These are phyloP conservation scores for Trisateles emortualis DNA, from an alignment of 2,888 invertebrate genomes.

Conservation along the genomic window DNA sequence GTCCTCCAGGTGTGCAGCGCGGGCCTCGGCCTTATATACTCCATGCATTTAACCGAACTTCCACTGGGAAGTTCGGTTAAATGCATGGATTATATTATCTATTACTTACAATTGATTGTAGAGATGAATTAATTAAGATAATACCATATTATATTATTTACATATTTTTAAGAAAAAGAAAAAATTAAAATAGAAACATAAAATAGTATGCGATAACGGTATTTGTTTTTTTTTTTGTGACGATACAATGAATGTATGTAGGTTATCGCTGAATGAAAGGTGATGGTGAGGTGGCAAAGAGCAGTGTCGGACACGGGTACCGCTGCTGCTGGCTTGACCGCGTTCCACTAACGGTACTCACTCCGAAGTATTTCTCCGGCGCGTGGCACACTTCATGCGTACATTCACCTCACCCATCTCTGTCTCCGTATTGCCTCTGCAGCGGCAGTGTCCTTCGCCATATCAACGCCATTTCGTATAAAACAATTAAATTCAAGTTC, in stretches of 20 bases:
- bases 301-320: slow-evolving; percentile 68
- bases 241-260: slow-evolving; percentile 17
- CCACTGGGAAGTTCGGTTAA: too few species aligned
- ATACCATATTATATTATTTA: too few species aligned
- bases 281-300: slow-evolving; percentile 58
- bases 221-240: background rate
- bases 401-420: slow-evolving; percentile 83
- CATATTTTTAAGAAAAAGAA: too few species aligned
- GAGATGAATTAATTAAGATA: too few species aligned
- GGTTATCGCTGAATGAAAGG: slow-evolving; percentile 53
- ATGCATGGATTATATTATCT: too few species aligned
- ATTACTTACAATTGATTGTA: too few species aligned
- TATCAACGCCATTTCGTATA: background rate
- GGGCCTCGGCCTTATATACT: too few species aligned
- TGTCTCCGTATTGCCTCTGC: slow-evolving; percentile 55
- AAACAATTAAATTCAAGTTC: background rate
- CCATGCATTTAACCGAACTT: too few species aligned
- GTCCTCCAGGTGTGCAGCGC: too few species aligned
- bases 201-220: background rate
- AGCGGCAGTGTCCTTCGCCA: slow-evolving; percentile 32
- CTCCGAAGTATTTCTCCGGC: slow-evolving; percentile 84
- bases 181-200: background rate
- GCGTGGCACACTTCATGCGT: slow-evolving; percentile 85
- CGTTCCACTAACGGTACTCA: slow-evolving; percentile 85
- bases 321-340: slow-evolving; percentile 81